Evolutionary conservation across 2,113 vertebrate species (phyloP).

Genomic region (Boleophthalmus pectinirostris): DNA sequence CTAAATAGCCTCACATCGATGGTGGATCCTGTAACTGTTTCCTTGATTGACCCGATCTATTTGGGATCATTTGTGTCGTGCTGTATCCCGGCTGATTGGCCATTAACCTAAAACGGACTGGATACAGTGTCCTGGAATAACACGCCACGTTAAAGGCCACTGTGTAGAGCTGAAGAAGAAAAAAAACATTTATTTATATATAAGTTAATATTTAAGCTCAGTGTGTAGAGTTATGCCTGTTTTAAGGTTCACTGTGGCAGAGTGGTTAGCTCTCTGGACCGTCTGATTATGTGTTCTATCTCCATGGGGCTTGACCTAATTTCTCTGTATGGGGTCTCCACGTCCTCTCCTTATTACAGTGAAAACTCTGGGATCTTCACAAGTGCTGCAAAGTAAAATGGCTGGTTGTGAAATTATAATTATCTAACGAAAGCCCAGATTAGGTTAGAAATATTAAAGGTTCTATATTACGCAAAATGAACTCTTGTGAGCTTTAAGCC

Average conservation of each 20-base stretch:
- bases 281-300: neutral
- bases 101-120: neutral
- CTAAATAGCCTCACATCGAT: neutral
- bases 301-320: neutral
- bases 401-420: neutral
- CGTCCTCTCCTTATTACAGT: neutral
- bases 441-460: neutral
- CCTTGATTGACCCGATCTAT: neutral
- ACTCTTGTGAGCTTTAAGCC: too few species aligned
- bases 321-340: neutral
- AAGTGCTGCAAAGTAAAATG: neutral
- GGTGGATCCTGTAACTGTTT: neutral
- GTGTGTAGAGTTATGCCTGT: too few species aligned
- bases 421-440: neutral
- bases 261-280: neutral
- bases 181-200: too few species aligned
- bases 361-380: neutral
- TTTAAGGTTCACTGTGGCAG: too few species aligned
- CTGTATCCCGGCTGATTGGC: neutral
- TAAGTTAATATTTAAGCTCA: too few species aligned
- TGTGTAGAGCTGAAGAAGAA: neutral
- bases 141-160: neutral
- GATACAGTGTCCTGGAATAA: neutral
- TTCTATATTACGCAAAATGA: too few species aligned
- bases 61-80: neutral